Percentiles rank a stretch among this genome's conserved stretches.
These are phyloP conservation scores for Cynopterus sphinx DNA, from an alignment of 2,797 vertebrate species.

Conservation along the genomic window DNA sequence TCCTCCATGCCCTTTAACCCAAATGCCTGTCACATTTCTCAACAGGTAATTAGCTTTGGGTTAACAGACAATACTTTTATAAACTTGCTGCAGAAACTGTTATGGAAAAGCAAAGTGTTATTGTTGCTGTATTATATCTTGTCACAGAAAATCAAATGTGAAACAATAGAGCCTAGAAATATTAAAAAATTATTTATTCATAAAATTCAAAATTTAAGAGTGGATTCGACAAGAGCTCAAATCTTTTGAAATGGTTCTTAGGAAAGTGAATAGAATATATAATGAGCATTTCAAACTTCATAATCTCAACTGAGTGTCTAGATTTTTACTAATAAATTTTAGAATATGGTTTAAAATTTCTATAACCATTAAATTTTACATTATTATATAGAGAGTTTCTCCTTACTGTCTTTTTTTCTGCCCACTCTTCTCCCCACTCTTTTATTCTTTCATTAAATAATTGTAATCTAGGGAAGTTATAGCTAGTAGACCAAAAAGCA, in stretches of 20 bases:
- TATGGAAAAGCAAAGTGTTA: slow-evolving; percentile 50
- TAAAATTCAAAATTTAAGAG: slow-evolving; percentile 57
- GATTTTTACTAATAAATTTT: slow-evolving; percentile 37
- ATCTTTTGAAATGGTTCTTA: slow-evolving; percentile 60
- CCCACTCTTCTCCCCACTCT: not conserved
- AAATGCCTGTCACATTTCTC: slow-evolving; percentile 23
- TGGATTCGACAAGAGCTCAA: slow-evolving; percentile 24
- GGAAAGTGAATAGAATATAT: slow-evolving; percentile 48
- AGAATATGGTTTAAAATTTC: not conserved
- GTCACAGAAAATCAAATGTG: slow-evolving; percentile 62
- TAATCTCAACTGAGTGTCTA: slow-evolving; percentile 28
- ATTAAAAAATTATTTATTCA: slow-evolving; percentile 60
- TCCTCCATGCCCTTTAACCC: not conserved
- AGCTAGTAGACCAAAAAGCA: not conserved
- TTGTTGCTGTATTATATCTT: slow-evolving; percentile 49
- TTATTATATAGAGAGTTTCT: not conserved
- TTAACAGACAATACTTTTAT: slow-evolving; percentile 42
- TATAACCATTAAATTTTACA: not conserved
- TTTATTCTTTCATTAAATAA: not conserved
- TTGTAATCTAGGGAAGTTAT: not conserved
- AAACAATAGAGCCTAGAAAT: slow-evolving; percentile 62
- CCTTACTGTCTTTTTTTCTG: not conserved
- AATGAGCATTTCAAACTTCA: slow-evolving; percentile 46
- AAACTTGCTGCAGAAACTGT: slow-evolving; percentile 51
- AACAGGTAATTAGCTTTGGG: slow-evolving; percentile 33